These are phyloP conservation scores for Caenorhabditis latens DNA, from an alignment of 1,140 invertebrate genomes.

Conservation along the genomic window DNA sequence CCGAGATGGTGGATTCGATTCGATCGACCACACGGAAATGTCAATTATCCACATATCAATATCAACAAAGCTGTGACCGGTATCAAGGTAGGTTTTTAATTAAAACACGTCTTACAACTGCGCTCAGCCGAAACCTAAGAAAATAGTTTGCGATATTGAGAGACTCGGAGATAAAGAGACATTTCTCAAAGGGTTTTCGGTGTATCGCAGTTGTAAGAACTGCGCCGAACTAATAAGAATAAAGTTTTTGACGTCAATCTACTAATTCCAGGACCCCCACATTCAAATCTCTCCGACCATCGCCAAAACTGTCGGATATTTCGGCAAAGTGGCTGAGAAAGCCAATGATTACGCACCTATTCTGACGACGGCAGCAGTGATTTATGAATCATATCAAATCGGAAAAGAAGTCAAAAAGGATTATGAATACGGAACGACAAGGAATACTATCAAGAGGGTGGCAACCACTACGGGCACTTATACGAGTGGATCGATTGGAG, in stretches of 20 bases:
- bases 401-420: not conserved
- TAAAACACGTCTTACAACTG: too few relatives aligned
- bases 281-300: not conserved
- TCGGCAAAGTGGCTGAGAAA: conserved; percentile 7
- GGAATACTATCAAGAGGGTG: not conserved
- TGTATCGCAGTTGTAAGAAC: too few relatives aligned
- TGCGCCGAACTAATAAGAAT: too few relatives aligned
- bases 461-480: not conserved
- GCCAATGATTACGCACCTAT: not conserved
- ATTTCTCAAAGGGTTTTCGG: too few relatives aligned
- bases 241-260: too few relatives aligned
- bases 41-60: not conserved
- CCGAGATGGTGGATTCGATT: not conserved
- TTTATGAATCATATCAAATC: not conserved
- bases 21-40: not conserved
- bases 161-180: too few relatives aligned
- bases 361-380: not conserved
- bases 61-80: not conserved
- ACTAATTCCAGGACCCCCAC: not conserved
- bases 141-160: too few relatives aligned
- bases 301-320: not conserved
- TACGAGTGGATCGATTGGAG: not conserved
- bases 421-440: not conserved
- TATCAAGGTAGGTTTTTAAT: not conserved
- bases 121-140: too few relatives aligned